phyloP scores from a whole-genome alignment of 2,113 vertebrate species.

The Zootoca vivipara region DNA sequence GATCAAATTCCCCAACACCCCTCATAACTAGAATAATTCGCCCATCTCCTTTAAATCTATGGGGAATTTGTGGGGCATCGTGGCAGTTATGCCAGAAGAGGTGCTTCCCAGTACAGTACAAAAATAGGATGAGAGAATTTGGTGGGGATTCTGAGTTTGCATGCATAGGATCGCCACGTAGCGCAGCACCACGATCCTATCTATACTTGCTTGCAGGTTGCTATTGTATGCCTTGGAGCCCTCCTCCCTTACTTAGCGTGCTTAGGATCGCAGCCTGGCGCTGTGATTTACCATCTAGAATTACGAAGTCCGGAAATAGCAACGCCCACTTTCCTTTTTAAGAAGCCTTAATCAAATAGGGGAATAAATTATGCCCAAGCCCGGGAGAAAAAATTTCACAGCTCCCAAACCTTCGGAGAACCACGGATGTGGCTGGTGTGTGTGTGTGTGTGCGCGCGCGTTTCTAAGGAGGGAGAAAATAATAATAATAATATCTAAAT shows the following conservation, averaged over 20 bases:
- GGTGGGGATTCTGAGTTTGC: not conserved
- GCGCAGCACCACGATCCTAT: not conserved
- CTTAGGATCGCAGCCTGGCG: not conserved
- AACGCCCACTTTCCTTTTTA: not conserved
- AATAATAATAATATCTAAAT: slow-evolving; percentile 8
- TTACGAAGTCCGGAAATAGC: not conserved
- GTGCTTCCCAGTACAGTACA: not conserved
- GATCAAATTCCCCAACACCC: too few relatives aligned
- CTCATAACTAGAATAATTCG: not conserved
- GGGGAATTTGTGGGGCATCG: not conserved
- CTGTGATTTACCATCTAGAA: not conserved
- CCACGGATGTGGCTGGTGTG: slow-evolving; percentile 8
- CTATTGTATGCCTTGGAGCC: not conserved
- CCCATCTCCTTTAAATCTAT: not conserved
- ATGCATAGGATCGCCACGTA: too few relatives aligned
- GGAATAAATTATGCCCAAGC: not conserved
- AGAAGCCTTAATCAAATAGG: slow-evolving; percentile 27
- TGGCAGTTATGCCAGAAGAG: not conserved
- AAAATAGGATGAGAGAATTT: not conserved
- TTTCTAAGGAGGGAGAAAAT: too few relatives aligned
- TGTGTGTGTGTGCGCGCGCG: too few relatives aligned
- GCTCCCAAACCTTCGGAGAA: slow-evolving; percentile 27
- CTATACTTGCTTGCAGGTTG: not conserved
- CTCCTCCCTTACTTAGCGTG: not conserved
- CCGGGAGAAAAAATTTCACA: slow-evolving; percentile 18